Percentiles rank a stretch among this genome's conserved stretches.
phyloP scores from a whole-genome alignment of 2,888 invertebrate species.

The Epistrophe grossulariae region DNA sequence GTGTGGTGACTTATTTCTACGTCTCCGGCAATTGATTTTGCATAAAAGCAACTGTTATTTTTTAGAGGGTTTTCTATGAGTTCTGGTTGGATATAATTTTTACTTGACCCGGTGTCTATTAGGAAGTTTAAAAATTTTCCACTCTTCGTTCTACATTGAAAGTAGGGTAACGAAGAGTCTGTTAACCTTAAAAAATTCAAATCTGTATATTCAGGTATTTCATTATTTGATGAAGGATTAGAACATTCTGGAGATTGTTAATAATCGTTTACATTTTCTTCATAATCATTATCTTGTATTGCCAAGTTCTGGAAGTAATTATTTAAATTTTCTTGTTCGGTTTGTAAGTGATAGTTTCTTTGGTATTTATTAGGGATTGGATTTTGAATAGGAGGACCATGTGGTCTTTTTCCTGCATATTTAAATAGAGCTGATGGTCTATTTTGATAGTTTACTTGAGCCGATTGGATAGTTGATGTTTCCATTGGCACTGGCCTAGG shows the following conservation, averaged over 20 bases:
- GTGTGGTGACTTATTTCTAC: slow-evolving; percentile 60
- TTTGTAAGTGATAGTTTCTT: slow-evolving; percentile 47
- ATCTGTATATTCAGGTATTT: slow-evolving; percentile 4
- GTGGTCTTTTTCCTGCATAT: slow-evolving; percentile 51
- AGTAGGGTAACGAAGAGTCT: slow-evolving; percentile 35
- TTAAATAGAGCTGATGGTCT: slow-evolving; percentile 1
- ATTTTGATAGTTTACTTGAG: slow-evolving; percentile 5
- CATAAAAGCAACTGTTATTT: slow-evolving; percentile 1
- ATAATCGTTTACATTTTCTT: neutral
- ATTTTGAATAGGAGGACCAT: slow-evolving; percentile 26
- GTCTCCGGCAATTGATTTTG: slow-evolving; percentile 54
- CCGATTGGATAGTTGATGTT: slow-evolving; percentile 2
- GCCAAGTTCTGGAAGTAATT: slow-evolving; percentile 8
- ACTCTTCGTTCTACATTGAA: slow-evolving; percentile 28
- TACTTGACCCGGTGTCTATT: slow-evolving; percentile 30
- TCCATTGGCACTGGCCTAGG: slow-evolving; percentile 13
- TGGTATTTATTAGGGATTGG: slow-evolving; percentile 29
- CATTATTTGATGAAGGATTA: neutral
- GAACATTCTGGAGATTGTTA: neutral
- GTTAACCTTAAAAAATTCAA: slow-evolving; percentile 14
- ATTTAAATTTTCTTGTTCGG: slow-evolving; percentile 14
- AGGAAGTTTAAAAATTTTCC: slow-evolving; percentile 35
- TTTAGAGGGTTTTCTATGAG: slow-evolving; percentile 10
- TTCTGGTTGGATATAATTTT: slow-evolving; percentile 34
- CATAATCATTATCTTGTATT: neutral